phyloP scores from a whole-genome alignment of 2,888 invertebrate species.

The Pristionchus maxplancki region DNA sequence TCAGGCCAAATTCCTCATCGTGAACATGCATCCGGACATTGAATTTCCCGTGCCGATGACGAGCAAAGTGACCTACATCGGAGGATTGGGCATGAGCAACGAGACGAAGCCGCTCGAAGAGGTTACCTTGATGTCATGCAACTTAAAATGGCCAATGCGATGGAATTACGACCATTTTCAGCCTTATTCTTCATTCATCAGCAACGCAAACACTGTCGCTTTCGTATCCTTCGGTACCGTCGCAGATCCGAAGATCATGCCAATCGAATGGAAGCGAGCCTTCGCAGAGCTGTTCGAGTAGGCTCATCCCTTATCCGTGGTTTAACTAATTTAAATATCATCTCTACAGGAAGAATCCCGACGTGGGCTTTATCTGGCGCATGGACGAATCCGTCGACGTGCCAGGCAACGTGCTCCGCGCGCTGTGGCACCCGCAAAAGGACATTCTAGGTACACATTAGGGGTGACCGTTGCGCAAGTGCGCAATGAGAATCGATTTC shows the following conservation, averaged over 20 bases:
- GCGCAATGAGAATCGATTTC: too few relatives aligned
- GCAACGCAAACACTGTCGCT: neutral
- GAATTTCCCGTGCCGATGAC: slow-evolving; percentile 13
- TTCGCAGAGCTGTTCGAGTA: neutral
- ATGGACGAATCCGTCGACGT: neutral
- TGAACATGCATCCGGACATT: slow-evolving; percentile 23
- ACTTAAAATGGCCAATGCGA: neutral
- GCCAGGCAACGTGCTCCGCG: neutral
- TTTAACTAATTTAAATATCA: neutral
- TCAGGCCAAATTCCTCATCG: slow-evolving; percentile 15
- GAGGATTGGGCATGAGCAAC: slow-evolving; percentile 24
- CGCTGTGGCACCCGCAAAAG: neutral
- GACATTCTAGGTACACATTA: neutral
- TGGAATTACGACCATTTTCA: neutral
- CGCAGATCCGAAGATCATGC: neutral
- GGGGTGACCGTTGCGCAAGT: too few relatives aligned
- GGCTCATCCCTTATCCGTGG: neutral
- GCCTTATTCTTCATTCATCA: neutral
- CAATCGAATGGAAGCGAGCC: neutral
- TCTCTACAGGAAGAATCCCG: neutral
- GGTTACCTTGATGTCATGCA: neutral
- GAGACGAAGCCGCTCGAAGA: neutral
- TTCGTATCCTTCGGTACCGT: slow-evolving; percentile 20
- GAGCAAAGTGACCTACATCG: neutral
- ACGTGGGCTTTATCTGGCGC: slow-evolving; percentile 21